Evolutionary conservation across 2,113 vertebrate genomes (phyloP).

Genomic region (Eleginops maclovinus): DNA sequence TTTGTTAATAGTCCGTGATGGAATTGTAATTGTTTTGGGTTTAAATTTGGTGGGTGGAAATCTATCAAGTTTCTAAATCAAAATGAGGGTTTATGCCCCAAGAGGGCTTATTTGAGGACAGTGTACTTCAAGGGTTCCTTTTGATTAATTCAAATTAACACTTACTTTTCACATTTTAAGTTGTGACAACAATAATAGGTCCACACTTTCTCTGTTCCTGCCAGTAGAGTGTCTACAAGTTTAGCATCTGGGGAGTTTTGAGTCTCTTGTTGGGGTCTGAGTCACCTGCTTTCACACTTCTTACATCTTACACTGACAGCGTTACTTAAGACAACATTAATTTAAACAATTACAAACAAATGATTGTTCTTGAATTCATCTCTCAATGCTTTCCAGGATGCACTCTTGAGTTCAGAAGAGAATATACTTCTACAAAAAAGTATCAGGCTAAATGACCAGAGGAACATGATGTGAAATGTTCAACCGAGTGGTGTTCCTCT

Average conservation of each 20-base stretch:
- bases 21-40: too few relatives aligned
- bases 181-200: background rate
- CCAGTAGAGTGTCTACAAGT: background rate
- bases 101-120: too few relatives aligned
- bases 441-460: background rate
- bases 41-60: too few relatives aligned
- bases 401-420: background rate
- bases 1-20: too few relatives aligned
- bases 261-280: background rate
- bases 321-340: background rate
- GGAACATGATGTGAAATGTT: constrained; percentile 3
- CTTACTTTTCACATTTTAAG: background rate
- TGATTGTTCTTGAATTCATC: background rate
- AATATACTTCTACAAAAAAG: background rate
- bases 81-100: too few relatives aligned
- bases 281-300: background rate
- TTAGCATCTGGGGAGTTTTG: background rate
- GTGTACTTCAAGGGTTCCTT: background rate
- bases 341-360: background rate
- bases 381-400: background rate
- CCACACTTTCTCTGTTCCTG: background rate
- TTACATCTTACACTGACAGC: background rate
- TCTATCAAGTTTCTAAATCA: too few relatives aligned
- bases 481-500: constrained; percentile 23
- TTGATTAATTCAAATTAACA: background rate